Evolutionary conservation across 2,888 invertebrate genomes (phyloP), one percentile per base, ranked within the genome.

Genomic region (Drosophila subquinaria): DNA sequence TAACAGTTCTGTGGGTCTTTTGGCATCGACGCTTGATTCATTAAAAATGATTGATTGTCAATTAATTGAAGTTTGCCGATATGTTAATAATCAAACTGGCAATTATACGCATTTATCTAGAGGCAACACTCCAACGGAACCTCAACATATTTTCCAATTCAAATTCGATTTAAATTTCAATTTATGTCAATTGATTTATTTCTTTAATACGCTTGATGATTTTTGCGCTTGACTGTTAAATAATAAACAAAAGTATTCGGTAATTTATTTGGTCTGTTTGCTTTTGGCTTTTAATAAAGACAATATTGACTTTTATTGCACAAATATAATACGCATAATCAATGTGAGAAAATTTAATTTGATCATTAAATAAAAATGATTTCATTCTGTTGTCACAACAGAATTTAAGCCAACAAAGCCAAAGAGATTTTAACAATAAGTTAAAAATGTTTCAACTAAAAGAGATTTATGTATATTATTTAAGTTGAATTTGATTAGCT

Each of bases 21-120:
- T 64, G 64, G 56, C 68, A 59, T 64, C 63, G 68, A 56, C 55
- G 73, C 71, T 71, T 75, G 75, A 85, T 88, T 90, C 91, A 89
- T 90, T 90, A 90, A 89, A 90, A 87, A 88, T 90, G 91, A 90
- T 90, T 89, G 90, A 90, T 90, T 88, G 89, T 73, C 89, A 88
- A 90, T 89, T 90, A 90, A 90, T 90, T 90, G 85, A 89, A 90
- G 80, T 89, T 78, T 82, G 84, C 81, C 90, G 83, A 90, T 90
- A 90, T 90, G 90, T 90, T 89, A 90, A 89, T 88, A 79, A 83
- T 83, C 76, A 69, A 59, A 60, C 56, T 64, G 62, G 63, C 74
- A 83, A 80, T 88, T 73, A 76, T 64, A 75, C 74, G 73, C 67
- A 69, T 64, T 69, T 70, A 59, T 63, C 57, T 27, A 68, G 47